Base-by-base conservation (phyloP, 2,797 vertebrate genomes). In the Takifugu ocellatus region DNA sequence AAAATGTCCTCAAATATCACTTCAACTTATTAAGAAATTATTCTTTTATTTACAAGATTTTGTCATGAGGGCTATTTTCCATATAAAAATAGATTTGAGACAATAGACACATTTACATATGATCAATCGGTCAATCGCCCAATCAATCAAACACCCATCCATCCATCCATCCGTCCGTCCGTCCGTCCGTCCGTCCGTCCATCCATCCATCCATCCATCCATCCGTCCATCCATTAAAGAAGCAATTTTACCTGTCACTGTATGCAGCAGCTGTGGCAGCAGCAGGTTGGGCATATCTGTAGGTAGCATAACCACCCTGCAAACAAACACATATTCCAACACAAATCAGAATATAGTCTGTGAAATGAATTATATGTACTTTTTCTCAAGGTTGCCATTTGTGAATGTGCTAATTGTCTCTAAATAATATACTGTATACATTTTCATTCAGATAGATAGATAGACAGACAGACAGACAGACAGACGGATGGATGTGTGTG, bases 211-310 rank as follows among this genome's bases (percentile, higher is more conserved):
- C 8, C 0, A 17, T 50, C 26, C 17, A 26, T 21, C 9, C 8
- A 43, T 12, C 11, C 8, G 5, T 4, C 11, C 8, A 43, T 12
- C 11, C 8, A 16, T 12, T 12, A 17, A 17, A 45, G 1, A 46
- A 46, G 3, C 6, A 17, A 2, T 75, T 93, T 94, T 93, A 98
- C 96, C 95, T 98, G 94, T 98, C 96, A 93, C 95, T 96, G 93
- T 97, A 98, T 92, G 95, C 95, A 84, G 95, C 92, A 79, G 96
- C 94, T 76, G 95, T 94, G 89, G 96, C 93, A 85, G 95, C 94
- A 89, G 95, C 92, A 87, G 96, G 96, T 81, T 97, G 96, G 87
- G 94, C 94, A 57, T 97, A 95, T 92, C 95, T 93, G 91, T 97
- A 97, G 73, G 95, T 94, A 92, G 96, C 90, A 74, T 96, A 97